A percentile compares a stretch with the other conserved stretches of the same genome.
phyloP scores from a whole-genome alignment of 2,113 vertebrate species.

The Copsychus sechellarum region DNA sequence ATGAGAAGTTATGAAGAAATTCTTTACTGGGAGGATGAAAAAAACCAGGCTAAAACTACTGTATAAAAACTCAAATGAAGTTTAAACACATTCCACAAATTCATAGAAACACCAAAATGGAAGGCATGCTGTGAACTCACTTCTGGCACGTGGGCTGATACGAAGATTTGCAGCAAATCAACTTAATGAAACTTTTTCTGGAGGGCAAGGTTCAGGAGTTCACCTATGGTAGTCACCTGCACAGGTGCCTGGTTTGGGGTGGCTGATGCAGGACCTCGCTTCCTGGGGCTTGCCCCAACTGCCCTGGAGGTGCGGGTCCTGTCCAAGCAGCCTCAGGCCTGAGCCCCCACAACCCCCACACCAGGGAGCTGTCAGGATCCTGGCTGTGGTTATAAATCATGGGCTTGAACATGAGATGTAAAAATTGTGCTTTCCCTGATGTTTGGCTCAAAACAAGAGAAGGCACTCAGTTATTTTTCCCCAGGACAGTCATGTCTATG shows the following conservation, averaged over 20 bases:
- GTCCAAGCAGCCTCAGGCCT: background rate
- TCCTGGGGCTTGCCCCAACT: background rate
- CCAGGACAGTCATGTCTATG: background rate
- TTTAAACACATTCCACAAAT: background rate
- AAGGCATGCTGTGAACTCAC: background rate
- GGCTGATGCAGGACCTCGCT: rapidly evolving
- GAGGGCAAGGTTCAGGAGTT: background rate
- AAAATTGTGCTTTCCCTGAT: background rate
- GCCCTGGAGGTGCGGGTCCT: background rate
- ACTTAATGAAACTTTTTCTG: background rate
- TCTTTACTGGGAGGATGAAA: background rate
- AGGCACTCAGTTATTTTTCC: background rate
- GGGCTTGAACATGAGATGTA: background rate
- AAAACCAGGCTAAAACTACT: background rate
- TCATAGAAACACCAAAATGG: background rate
- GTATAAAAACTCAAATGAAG: background rate
- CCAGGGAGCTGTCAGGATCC: background rate
- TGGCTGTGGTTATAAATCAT: background rate
- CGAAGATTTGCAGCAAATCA: background rate
- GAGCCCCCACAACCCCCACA: rapidly evolving
- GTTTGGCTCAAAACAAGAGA: background rate
- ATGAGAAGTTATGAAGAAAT: background rate
- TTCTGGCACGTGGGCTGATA: background rate
- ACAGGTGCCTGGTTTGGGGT: background rate
- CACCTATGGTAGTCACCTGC: background rate